A percentile compares a stretch with the other conserved stretches of the same genome.
phyloP scores from a whole-genome alignment of 1,140 invertebrate genomes.

The Steinernema feltiae region DNA sequence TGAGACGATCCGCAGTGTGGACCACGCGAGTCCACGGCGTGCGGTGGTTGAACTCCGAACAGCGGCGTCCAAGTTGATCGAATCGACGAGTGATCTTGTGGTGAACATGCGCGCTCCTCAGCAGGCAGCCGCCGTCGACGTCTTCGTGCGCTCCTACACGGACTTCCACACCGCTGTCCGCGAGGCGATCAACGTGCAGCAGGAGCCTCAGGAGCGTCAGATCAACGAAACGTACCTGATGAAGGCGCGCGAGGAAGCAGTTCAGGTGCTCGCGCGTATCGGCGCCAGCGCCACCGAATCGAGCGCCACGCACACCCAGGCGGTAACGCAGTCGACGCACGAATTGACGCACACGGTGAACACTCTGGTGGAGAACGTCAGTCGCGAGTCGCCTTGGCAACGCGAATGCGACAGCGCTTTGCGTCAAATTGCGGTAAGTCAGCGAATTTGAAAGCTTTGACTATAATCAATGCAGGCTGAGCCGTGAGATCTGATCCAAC shows the following conservation, averaged over 20 bases:
- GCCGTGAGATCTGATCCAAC: background rate
- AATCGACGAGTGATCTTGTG: slow-evolving; percentile 73
- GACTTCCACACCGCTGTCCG: slow-evolving; percentile 44
- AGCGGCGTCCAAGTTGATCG: slow-evolving; percentile 75
- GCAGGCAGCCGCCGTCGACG: slow-evolving; percentile 67
- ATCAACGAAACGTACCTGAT: slow-evolving; percentile 63
- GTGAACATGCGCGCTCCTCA: slow-evolving; percentile 65
- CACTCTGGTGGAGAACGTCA: slow-evolving; percentile 37
- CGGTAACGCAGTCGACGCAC: slow-evolving; percentile 30
- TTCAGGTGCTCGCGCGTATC: slow-evolving; percentile 78
- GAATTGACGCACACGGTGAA: slow-evolving; percentile 43
- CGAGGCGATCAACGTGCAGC: slow-evolving; percentile 35
- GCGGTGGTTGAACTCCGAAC: slow-evolving; percentile 76
- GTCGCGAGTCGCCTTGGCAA: slow-evolving; percentile 69
- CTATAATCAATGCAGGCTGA: background rate
- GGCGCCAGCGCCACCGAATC: slow-evolving; percentile 72
- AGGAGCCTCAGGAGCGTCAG: slow-evolving; percentile 27
- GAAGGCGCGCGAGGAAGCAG: slow-evolving; percentile 78
- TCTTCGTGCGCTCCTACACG: slow-evolving; percentile 64
- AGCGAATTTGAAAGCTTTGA: background rate
- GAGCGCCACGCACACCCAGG: slow-evolving; percentile 71
- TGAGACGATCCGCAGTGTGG: slow-evolving; percentile 27
- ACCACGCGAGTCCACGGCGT: slow-evolving; percentile 56
- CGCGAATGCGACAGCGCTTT: slow-evolving; percentile 94
- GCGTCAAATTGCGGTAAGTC: slow-evolving; percentile 75